phyloP scores from a whole-genome alignment of 2,113 vertebrate genomes.

The Psittacula cyanocephala region DNA sequence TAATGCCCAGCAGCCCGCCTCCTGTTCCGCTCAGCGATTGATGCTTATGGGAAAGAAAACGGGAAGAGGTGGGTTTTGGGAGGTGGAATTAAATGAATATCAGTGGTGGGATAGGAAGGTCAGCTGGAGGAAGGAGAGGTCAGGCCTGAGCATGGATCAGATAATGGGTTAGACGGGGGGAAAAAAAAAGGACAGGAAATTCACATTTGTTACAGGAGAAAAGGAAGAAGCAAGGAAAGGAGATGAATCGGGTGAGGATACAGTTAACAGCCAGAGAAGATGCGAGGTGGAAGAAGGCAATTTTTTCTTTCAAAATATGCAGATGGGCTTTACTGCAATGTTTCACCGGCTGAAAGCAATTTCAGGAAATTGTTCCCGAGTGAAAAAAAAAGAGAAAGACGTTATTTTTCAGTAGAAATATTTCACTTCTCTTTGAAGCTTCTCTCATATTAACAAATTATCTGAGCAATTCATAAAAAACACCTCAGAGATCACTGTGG shows the following conservation, averaged over 20 bases:
- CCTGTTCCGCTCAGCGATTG: not conserved
- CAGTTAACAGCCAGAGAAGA: conserved; percentile 24
- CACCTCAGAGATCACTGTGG: not conserved
- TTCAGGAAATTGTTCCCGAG: conserved; percentile 29
- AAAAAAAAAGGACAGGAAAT: conserved; percentile 27
- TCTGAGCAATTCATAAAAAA: conserved; percentile 9
- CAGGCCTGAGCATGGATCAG: not conserved
- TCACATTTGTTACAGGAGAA: conserved; percentile 42
- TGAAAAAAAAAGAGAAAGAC: not conserved
- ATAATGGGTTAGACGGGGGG: not conserved
- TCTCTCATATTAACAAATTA: conserved; percentile 24
- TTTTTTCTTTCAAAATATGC: conserved; percentile 24
- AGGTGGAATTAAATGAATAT: not conserved
- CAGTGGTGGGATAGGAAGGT: not conserved
- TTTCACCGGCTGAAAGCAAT: not conserved
- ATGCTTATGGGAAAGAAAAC: not conserved
- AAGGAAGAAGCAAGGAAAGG: conserved; percentile 40
- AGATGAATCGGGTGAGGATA: not conserved
- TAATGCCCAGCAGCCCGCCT: not conserved
- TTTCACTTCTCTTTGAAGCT: conserved; percentile 30
- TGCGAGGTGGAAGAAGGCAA: not conserved
- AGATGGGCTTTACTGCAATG: conserved; percentile 18
- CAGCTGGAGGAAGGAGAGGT: conserved; percentile 41
- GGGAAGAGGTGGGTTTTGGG: not conserved
- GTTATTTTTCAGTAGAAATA: not conserved